These are phyloP conservation scores for Lithodes maja DNA, from an alignment of 2,888 invertebrate species.

Conservation along the genomic window DNA sequence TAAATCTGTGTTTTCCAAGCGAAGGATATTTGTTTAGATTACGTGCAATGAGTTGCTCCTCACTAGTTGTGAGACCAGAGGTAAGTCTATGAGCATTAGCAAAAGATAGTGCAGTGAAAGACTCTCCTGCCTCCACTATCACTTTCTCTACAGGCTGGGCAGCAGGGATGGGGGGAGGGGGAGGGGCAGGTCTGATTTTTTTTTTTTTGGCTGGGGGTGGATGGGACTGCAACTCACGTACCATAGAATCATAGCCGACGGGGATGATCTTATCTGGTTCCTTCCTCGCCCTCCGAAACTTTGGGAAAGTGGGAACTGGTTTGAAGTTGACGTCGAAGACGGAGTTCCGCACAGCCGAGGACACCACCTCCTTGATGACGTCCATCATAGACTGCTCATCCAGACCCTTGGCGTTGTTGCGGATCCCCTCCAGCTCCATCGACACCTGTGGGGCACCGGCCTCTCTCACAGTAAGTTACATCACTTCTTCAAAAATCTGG, in stretches of 20 bases:
- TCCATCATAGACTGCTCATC: constrained; percentile 65
- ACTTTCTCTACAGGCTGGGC: constrained; percentile 29
- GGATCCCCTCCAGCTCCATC: constrained; percentile 65
- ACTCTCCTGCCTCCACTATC: constrained; percentile 50
- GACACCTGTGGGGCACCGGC: constrained; percentile 50
- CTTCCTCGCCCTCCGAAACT: constrained; percentile 55
- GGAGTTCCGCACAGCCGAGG: constrained; percentile 58
- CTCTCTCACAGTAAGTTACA: neutral
- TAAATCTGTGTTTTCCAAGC: constrained; percentile 49
- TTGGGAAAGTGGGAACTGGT: constrained; percentile 55
- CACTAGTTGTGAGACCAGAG: constrained; percentile 48
- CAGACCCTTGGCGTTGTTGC: constrained; percentile 63
- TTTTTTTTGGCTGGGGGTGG: constrained; percentile 57
- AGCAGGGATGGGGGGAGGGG: neutral
- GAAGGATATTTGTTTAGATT: constrained; percentile 59
- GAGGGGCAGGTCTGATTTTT: neutral
- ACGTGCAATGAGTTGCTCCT: constrained; percentile 58
- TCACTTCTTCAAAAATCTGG: neutral
- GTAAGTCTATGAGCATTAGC: constrained; percentile 16
- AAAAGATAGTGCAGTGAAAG: constrained; percentile 51
- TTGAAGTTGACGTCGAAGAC: constrained; percentile 64
- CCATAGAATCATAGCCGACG: constrained; percentile 70
- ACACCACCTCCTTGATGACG: constrained; percentile 63
- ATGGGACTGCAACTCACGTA: constrained; percentile 70
- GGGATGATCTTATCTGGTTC: constrained; percentile 68